These are phyloP conservation scores for Thumatha senex DNA, from an alignment of 2,888 invertebrate genomes.

Conservation along the genomic window DNA sequence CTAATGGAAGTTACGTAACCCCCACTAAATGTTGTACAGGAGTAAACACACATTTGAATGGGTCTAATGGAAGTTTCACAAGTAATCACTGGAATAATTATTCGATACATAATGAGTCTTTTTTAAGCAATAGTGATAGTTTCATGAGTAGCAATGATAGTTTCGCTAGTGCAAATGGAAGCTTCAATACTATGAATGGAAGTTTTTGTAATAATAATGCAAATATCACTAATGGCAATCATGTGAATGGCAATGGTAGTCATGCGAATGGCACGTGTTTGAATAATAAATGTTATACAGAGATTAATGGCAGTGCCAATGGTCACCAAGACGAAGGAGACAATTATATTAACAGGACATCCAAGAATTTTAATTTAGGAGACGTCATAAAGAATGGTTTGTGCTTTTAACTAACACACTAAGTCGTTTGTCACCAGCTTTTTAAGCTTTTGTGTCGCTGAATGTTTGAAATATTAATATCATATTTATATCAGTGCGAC, in stretches of 20 bases:
- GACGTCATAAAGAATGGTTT: conserved; percentile 76
- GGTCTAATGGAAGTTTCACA: conserved; percentile 18
- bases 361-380: conserved; percentile 52
- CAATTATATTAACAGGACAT: conserved; percentile 38
- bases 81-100: conserved; percentile 24
- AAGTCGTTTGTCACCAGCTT: conserved; percentile 45
- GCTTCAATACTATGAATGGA: conserved; percentile 16
- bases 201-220: conserved; percentile 18
- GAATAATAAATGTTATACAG: conserved; percentile 34
- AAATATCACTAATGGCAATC: conserved; percentile 27
- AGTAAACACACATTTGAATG: conserved; percentile 20
- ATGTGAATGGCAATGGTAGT: conserved; percentile 33
- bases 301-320: conserved; percentile 29
- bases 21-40: conserved; percentile 23
- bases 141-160: conserved; percentile 2
- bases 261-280: conserved; percentile 34
- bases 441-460: conserved; percentile 25
- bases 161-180: conserved; percentile 15
- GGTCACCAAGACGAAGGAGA: conserved; percentile 55
- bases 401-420: conserved; percentile 70
- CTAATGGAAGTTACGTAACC: conserved; percentile 19
- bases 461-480: conserved; percentile 1
- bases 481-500: not conserved
- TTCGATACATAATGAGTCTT: conserved; percentile 26
- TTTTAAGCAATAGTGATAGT: conserved; percentile 15